These are phyloP conservation scores for Gryon sp. DNA, from an alignment of 1,140 invertebrate genomes.

Conservation along the genomic window DNA sequence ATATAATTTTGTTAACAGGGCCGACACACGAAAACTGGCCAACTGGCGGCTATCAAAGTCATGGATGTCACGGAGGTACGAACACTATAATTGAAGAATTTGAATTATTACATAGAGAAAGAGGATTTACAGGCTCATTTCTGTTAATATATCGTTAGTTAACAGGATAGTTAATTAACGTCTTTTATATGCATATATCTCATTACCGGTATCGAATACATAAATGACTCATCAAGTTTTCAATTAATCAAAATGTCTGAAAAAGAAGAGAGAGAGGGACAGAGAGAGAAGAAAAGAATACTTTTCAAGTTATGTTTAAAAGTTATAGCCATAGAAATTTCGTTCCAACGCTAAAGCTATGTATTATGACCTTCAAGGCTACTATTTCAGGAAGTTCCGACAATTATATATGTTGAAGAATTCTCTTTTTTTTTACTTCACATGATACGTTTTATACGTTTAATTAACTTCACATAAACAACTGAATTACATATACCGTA, in stretches of 20 bases:
- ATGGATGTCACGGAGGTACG: slow-evolving; percentile 98
- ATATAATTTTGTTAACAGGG: slow-evolving; percentile 90
- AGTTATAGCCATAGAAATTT: slow-evolving; percentile 39
- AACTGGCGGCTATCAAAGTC: slow-evolving; percentile 99
- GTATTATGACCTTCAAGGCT: slow-evolving; percentile 53
- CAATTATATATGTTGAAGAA: slow-evolving; percentile 50
- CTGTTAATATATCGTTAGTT: no score
- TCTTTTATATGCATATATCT: no score
- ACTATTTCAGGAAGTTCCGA: slow-evolving; percentile 56
- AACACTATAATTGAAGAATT: background rate
- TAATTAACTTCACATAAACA: slow-evolving; percentile 40
- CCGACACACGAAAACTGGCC: slow-evolving; percentile 99
- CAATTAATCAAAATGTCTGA: no score
- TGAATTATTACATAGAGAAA: background rate
- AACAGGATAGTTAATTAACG: no score
- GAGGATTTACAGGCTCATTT: no score
- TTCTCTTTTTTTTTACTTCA: slow-evolving; percentile 36
- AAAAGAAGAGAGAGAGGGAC: no score
- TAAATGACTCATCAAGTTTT: no score
- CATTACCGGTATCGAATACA: no score
- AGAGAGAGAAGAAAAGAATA: no score
- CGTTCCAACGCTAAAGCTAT: slow-evolving; percentile 36
- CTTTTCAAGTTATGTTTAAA: no score
- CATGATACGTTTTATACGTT: slow-evolving; percentile 46
- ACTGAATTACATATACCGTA: slow-evolving; percentile 12